Conservation (phyloP, 2,888 invertebrate species). For the Melipona bicolor region DNA sequence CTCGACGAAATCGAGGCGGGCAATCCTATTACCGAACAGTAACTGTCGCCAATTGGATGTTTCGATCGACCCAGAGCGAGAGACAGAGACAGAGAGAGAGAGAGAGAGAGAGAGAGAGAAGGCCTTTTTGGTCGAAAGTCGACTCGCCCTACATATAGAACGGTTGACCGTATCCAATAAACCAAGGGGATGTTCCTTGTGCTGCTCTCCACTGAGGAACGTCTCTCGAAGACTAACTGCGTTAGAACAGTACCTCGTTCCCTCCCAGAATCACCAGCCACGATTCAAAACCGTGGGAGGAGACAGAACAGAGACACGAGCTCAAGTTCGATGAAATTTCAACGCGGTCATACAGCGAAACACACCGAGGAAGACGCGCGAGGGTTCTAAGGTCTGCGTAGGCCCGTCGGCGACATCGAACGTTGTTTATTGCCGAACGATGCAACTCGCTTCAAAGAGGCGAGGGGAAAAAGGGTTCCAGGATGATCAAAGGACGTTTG, state of each 20-base stretch:
- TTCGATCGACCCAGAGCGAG: background rate
- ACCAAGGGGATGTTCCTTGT: background rate
- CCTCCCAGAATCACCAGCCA: background rate
- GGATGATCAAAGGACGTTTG: background rate
- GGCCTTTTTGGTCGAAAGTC: background rate
- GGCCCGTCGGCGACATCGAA: constrained; percentile 10
- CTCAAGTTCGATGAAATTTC: constrained; percentile 59
- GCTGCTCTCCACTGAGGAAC: background rate
- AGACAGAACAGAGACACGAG: background rate
- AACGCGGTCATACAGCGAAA: background rate
- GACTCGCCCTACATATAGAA: background rate
- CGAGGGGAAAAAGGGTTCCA: constrained; percentile 2
- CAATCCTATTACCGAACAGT: constrained; percentile 29
- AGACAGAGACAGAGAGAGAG: too few relatives aligned
- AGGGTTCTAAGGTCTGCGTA: background rate
- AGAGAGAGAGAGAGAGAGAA: too few relatives aligned
- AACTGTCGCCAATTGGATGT: constrained; percentile 27
- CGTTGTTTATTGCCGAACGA: constrained; percentile 22
- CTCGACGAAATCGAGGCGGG: constrained; percentile 15
- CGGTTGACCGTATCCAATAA: constrained; percentile 14
- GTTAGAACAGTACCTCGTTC: background rate
- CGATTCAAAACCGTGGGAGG: background rate
- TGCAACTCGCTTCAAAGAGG: constrained; percentile 16
- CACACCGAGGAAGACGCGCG: background rate
- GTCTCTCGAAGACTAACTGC: constrained; percentile 5